Conservation (phyloP, 2,113 vertebrate genomes). For the Turnix velox region DNA sequence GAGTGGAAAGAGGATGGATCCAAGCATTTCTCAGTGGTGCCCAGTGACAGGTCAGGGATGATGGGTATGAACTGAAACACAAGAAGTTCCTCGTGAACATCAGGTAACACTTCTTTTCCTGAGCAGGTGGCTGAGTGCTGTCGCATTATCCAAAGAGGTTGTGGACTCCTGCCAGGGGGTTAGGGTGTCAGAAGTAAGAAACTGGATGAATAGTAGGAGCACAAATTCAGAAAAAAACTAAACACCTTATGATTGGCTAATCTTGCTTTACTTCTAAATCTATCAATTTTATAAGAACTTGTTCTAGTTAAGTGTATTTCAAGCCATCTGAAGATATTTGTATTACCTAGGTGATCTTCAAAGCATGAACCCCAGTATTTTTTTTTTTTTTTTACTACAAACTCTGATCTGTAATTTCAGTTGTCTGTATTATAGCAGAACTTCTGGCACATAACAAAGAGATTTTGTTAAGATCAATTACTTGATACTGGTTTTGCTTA, state of each 20-base stretch:
- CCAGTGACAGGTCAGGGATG: neutral
- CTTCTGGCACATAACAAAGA: neutral
- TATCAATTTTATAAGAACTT: neutral
- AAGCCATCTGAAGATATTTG: neutral
- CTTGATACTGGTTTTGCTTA: neutral
- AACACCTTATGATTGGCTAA: neutral
- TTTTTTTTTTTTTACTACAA: neutral
- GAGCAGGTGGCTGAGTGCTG: neutral
- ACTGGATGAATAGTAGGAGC: neutral
- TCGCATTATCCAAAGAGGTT: neutral
- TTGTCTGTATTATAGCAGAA: neutral
- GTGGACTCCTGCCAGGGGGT: neutral
- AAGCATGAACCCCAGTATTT: neutral
- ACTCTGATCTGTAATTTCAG: neutral
- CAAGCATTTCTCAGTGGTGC: neutral
- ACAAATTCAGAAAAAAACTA: neutral
- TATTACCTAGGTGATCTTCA: neutral
- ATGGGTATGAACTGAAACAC: neutral
- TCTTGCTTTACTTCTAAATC: neutral
- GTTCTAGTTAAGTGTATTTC: neutral
- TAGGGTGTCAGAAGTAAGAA: neutral
- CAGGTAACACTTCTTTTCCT: neutral
- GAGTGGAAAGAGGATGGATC: neutral
- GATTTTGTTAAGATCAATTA: neutral
- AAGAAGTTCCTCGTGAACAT: neutral